Evolutionary conservation across 2,888 invertebrate genomes (phyloP).

Genomic region (Saturnia pavonia): DNA sequence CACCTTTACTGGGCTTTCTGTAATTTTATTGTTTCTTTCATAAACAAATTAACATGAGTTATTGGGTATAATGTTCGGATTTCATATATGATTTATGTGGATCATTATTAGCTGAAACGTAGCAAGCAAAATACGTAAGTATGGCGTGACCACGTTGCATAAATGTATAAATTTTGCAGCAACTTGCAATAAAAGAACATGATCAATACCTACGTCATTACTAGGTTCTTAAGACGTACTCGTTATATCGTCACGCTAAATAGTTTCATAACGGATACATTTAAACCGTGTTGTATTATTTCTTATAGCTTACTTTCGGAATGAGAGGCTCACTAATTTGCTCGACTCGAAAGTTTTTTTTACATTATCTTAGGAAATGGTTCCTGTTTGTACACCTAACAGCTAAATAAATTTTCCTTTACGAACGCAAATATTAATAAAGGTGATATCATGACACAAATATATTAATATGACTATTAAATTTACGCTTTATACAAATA

Average conservation of each 20-base stretch:
- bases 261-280: conserved; percentile 24
- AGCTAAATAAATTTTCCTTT: neutral
- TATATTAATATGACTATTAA: neutral
- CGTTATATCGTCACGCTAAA: conserved; percentile 25
- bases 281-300: conserved; percentile 14
- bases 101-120: neutral
- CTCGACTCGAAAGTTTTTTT: neutral
- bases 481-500: neutral
- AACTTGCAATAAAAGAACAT: conserved; percentile 25
- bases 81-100: neutral
- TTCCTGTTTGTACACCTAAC: neutral
- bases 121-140: conserved; percentile 23
- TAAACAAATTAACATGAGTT: neutral
- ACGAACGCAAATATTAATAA: neutral
- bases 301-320: neutral
- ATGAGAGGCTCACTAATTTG: neutral
- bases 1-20: neutral
- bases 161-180: conserved; percentile 32
- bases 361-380: neutral
- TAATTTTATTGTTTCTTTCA: neutral
- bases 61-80: too few relatives aligned
- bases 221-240: conserved; percentile 23
- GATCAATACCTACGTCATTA: conserved; percentile 26
- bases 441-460: neutral
- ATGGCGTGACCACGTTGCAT: conserved; percentile 34